phyloP scores from a whole-genome alignment of 2,888 invertebrate species.

The Hetaerina titia region DNA sequence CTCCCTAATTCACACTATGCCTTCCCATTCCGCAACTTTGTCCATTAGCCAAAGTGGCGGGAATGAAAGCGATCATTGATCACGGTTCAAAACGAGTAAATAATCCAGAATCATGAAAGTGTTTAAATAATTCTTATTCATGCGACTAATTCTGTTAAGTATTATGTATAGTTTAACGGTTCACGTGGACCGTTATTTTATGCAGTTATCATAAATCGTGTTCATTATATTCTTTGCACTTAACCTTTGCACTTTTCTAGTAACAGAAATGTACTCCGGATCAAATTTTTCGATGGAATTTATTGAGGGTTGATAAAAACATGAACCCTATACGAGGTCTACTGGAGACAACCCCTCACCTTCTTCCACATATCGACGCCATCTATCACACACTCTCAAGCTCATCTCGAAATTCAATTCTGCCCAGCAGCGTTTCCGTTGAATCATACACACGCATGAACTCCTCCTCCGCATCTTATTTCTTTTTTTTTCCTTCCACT shows the following conservation, averaged over 20 bases:
- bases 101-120: too few species aligned
- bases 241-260: background rate
- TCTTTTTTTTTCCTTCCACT: background rate
- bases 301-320: background rate
- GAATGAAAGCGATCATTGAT: too few species aligned
- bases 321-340: background rate
- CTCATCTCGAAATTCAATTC: background rate
- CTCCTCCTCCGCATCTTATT: background rate
- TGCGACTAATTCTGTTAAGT: background rate
- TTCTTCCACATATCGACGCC: background rate
- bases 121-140: too few species aligned
- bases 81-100: too few species aligned
- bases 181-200: background rate
- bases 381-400: background rate
- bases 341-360: background rate
- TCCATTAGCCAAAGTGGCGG: too few species aligned
- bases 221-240: background rate
- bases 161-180: background rate
- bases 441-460: background rate
- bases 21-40: too few species aligned
- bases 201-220: too few species aligned
- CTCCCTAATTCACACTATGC: too few species aligned
- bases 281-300: background rate
- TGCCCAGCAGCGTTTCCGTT: constrained; percentile 4
- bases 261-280: background rate